Percentiles rank a stretch among this genome's conserved stretches.
phyloP scores from a whole-genome alignment of 35 echinoderm and acorn worm genomes.

The Apostichopus japonicus region DNA sequence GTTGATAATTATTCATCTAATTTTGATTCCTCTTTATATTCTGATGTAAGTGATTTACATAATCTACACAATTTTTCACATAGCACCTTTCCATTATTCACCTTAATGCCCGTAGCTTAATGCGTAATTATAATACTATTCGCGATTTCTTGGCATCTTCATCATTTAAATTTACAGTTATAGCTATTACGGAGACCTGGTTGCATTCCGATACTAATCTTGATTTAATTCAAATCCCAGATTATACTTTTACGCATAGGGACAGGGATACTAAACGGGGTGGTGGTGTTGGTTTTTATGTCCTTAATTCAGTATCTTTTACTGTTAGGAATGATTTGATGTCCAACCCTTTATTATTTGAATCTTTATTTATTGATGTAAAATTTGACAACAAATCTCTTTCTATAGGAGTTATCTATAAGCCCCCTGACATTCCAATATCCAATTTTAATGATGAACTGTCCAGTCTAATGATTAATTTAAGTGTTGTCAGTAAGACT shows the following conservation, averaged over 20 bases:
- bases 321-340: slow-evolving; percentile 7
- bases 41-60: too few relatives aligned
- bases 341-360: background rate
- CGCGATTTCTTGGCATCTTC: background rate
- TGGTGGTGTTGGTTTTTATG: slow-evolving; percentile 36
- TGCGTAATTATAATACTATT: background rate
- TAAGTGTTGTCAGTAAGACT: slow-evolving; percentile 3
- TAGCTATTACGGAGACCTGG: slow-evolving; percentile 27
- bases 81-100: background rate
- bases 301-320: slow-evolving; percentile 1
- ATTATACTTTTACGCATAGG: background rate
- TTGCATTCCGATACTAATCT: slow-evolving; percentile 28
- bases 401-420: background rate
- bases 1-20: too few relatives aligned
- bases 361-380: slow-evolving; percentile 33
- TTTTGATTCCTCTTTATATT: too few relatives aligned
- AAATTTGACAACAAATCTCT: background rate
- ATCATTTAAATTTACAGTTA: background rate
- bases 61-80: too few relatives aligned
- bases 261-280: slow-evolving; percentile 15
- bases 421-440: slow-evolving; percentile 2
- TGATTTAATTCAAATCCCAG: slow-evolving; percentile 18
- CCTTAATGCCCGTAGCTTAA: slow-evolving; percentile 19
- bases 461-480: background rate
- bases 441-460: background rate